Evolutionary conservation across 2,113 vertebrate species (phyloP).

Genomic region (Progne subis): DNA sequence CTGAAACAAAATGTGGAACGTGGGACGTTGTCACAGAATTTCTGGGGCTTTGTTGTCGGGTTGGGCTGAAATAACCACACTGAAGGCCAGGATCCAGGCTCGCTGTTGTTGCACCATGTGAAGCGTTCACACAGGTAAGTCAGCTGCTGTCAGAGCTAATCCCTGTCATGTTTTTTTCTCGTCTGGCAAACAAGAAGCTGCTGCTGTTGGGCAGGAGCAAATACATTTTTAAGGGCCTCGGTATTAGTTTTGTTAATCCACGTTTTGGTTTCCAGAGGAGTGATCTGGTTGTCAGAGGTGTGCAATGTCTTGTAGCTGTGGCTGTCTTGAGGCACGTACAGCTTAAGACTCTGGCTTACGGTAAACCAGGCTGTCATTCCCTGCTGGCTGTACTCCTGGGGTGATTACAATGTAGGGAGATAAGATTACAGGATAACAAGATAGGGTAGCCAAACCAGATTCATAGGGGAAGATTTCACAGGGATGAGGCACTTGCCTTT

Average conservation of each 20-base stretch:
- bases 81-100: background rate
- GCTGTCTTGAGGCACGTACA: background rate
- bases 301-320: background rate
- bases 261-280: background rate
- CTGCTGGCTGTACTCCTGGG: background rate
- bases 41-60: background rate
- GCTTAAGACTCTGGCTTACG: background rate
- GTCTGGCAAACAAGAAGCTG: background rate
- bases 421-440: constrained; percentile 7
- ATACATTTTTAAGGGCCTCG: background rate
- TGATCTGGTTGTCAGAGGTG: background rate
- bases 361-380: background rate
- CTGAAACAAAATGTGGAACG: background rate
- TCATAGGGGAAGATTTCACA: background rate
- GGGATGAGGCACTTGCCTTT: background rate
- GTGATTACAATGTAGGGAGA: background rate
- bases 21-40: rapidly evolving
- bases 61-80: background rate
- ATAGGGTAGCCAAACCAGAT: background rate
- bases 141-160: background rate
- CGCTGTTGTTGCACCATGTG: background rate
- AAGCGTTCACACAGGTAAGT: background rate
- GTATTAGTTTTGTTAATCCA: background rate
- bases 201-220: background rate
- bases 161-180: background rate